Evolutionary conservation across 2,888 invertebrate species (phyloP), one percentile per base, ranked within the genome.

Genomic region (Apocheima hispidaria): DNA sequence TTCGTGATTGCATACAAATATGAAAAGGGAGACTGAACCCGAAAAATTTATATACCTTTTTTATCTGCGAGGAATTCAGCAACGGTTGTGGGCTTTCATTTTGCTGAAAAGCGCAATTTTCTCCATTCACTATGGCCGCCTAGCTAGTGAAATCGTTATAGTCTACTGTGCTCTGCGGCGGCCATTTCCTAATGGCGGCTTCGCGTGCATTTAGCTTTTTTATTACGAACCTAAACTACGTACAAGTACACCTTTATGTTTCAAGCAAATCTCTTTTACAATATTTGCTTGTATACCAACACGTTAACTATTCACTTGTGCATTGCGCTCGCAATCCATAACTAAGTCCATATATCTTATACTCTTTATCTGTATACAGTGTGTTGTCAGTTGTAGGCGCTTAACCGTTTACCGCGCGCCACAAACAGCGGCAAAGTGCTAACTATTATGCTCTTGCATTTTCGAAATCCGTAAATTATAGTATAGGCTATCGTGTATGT

Each of bases 21-120:
- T 80, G 71, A 79, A 80, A 80, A 72, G 72, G 74, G 74, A 77
- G 73, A 72, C 69, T 75, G 70, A 58, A 70, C 76, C 60, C 75
- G 70, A 81, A 82, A 80, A 78, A 77, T 72, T 74, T 77, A 71
- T 70, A 73, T 77, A 74, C 74, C 66, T 76, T 83, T 85, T 85
- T 86, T 82, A 84, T 84, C 77, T 81, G 80, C 78, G 75, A 77
- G 78, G 78, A 84, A 85, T 86, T 84, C 79, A 80, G 84, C 82
- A 82, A 80, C 80, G 81, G 79, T 77, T 76, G 80, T 84, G 78
- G 74, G 86, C 84, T 87, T 88, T 88, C 83, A 88, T 90, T 87
- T 88, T 75, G 83, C 84, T 90, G 89, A 88, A 90, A 90, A 91
- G 90, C 86, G 85, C 88, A 90, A 88, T 91, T 90, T 89, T 90